These are phyloP conservation scores for Ascaphus truei DNA, from an alignment of 2,113 vertebrate species.

Conservation along the genomic window DNA sequence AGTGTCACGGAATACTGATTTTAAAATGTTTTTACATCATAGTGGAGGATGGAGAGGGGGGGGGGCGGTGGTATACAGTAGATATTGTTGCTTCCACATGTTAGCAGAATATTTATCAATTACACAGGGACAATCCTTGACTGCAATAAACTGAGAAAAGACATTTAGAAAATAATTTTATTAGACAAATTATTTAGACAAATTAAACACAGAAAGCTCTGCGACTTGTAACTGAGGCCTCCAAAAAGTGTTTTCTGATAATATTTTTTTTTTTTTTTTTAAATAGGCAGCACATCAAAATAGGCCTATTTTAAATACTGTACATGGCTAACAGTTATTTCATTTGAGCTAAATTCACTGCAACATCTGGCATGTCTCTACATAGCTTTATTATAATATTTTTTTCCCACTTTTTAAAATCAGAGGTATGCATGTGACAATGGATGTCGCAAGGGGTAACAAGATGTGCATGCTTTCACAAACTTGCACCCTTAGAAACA, in stretches of 20 bases:
- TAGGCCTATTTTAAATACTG: conserved; percentile 98
- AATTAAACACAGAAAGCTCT: conserved; percentile 99
- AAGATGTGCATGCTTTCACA: conserved; percentile 94
- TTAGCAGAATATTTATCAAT: too few species aligned
- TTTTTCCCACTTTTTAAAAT: conserved; percentile 43
- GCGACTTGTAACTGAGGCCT: conserved; percentile 99
- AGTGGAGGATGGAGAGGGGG: too few species aligned
- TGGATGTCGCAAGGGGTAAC: conserved; percentile 87
- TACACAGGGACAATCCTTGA: too few species aligned
- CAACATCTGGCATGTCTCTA: conserved; percentile 86
- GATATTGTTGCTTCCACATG: too few species aligned
- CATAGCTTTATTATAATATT: conserved; percentile 56
- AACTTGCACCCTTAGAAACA: conserved; percentile 83
- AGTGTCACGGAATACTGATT: too few species aligned
- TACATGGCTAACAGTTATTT: conserved; percentile 84
- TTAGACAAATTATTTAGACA: conserved; percentile 99
- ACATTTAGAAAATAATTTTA: conserved; percentile 99
- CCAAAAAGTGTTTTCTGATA: conserved; percentile 89
- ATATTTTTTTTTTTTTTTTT: conserved; percentile 69
- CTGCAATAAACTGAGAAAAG: conserved; percentile 52
- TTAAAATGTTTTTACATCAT: too few species aligned
- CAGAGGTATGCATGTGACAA: conserved; percentile 79
- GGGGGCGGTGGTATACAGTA: too few species aligned
- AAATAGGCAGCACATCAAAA: conserved; percentile 99
- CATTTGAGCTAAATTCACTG: conserved; percentile 80